Base-by-base conservation (phyloP, 2,888 invertebrate species). In the Pammene aurita region DNA sequence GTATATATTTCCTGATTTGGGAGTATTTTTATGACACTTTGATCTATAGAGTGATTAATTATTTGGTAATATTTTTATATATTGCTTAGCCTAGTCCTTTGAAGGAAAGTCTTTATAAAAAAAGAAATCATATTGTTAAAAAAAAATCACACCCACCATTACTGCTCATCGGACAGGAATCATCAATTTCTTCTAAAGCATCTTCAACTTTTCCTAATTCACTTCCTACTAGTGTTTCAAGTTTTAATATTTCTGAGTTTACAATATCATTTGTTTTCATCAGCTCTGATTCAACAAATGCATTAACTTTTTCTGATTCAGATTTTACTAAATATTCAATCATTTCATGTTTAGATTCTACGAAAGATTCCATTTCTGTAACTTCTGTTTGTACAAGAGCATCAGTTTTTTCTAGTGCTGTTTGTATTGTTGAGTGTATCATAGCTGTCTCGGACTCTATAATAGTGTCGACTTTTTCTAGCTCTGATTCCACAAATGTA, bases 221-320 rank as follows among this genome's bases (percentile, higher is more conserved):
- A 0, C 4, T 34, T 52, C 44, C 63, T 6, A 63, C 13, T 34
- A 42, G 14, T 10, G 42, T 14, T 14, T 54, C 14, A 1, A 63
- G 14, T 14, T 63, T 63, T 7, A 26, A n/a, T 11, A 67, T 6
- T 14, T 63, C 44, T 7, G 57, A 44, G 9, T 68, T 35, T 34
- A 63, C 26, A 44, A 66, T 6, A 2, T 7, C 14, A 11, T 58
- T 50, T 0, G 48, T 41, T 9, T 52, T 58, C 0, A 18, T 16
- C 9, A 66, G 14, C 13, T 66, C 58, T 50, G 58, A 14, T 34
- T 66, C 58, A 18, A 66, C 5, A 16, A 66, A 52, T 52, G 14
- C 4, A 26, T 58, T 42, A 13, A 66, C 52, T 16, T 66, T 66
- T 16, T 50, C 42, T 42, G 50, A 34, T 42, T 58, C 58, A 0